These are phyloP conservation scores for Lycaon pictus DNA, from an alignment of 2,113 vertebrate genomes.

Conservation along the genomic window DNA sequence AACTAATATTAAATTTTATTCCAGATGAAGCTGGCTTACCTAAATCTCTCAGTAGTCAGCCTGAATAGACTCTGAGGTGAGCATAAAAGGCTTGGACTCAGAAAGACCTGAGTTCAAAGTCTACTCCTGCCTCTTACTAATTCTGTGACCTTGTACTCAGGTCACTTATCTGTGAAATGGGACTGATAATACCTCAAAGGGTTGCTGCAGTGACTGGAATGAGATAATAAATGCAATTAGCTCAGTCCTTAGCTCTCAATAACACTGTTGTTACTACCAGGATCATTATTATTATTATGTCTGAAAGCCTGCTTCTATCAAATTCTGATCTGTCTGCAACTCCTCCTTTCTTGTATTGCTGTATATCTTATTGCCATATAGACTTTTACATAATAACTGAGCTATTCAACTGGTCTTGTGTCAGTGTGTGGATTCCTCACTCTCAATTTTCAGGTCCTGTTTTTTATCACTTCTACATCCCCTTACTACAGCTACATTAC, in stretches of 20 bases:
- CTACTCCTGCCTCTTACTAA: not conserved
- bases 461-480: not conserved
- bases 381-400: not conserved
- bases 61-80: not conserved
- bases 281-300: not conserved
- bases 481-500: not conserved
- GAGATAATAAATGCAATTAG: not conserved
- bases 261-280: not conserved
- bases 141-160: not conserved
- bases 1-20: not conserved
- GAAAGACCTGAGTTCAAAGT: not conserved
- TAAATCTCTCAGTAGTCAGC: not conserved
- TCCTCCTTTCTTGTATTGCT: not conserved
- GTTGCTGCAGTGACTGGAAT: not conserved
- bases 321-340: not conserved
- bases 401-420: not conserved
- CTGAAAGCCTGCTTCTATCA: not conserved
- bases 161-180: not conserved
- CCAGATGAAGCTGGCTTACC: not conserved
- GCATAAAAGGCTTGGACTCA: not conserved
- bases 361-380: not conserved
- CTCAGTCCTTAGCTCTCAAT: not conserved
- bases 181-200: not conserved
- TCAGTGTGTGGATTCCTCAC: not conserved
- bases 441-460: not conserved